A percentile compares a stretch with the other conserved stretches of the same genome.
phyloP scores from a whole-genome alignment of 2,113 vertebrate species.

The Hemiprocne comata region DNA sequence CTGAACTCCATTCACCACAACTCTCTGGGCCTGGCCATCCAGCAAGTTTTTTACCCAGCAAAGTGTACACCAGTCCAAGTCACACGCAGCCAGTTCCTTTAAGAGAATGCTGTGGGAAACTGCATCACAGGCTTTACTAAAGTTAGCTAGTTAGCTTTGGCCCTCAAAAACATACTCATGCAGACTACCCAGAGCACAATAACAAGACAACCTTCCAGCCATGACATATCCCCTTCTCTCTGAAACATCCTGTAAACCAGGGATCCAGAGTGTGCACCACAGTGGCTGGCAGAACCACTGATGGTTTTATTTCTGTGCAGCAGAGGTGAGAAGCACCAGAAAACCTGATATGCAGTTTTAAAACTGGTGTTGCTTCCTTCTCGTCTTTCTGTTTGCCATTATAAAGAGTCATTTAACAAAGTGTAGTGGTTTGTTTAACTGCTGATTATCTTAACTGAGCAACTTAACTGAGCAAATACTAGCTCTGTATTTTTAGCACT shows the following conservation, averaged over 20 bases:
- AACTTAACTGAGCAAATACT: conserved; percentile 9
- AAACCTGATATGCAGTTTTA: neutral
- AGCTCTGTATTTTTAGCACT: neutral
- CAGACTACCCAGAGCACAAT: neutral
- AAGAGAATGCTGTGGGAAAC: too few species aligned
- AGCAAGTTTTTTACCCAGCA: too few species aligned
- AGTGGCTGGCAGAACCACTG: neutral
- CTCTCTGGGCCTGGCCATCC: too few species aligned
- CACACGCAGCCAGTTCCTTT: too few species aligned
- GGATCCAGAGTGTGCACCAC: accelerated
- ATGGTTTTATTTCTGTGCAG: neutral
- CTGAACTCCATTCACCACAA: too few species aligned
- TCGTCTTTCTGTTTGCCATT: neutral
- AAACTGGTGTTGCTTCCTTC: neutral
- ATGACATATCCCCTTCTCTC: neutral
- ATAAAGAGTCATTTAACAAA: neutral
- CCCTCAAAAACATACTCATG: neutral
- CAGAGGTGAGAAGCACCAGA: neutral
- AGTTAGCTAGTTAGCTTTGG: neutral
- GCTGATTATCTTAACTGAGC: neutral
- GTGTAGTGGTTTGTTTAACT: neutral
- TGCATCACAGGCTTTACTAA: too few species aligned
- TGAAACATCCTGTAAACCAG: neutral
- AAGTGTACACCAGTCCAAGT: too few species aligned
- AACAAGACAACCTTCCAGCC: neutral